Percentiles rank a stretch among this genome's conserved stretches.
Conservation (phyloP, 2,888 invertebrate species). For the Lasioglossum marginatum region DNA sequence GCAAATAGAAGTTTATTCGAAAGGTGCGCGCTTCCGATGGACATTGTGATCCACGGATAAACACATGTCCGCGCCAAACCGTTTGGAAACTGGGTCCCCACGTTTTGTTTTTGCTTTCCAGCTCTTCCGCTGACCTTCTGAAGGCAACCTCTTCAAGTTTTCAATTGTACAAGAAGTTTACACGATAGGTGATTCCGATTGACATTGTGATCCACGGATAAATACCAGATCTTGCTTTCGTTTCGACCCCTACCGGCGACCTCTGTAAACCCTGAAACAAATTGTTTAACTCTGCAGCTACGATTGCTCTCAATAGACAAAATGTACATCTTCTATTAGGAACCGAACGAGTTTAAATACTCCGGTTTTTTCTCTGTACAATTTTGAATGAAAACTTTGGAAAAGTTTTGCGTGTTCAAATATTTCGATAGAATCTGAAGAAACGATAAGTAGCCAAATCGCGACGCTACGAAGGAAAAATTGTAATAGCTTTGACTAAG, state of each 20-base stretch:
- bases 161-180: background rate
- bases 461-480: background rate
- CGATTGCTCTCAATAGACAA: too few species aligned
- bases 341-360: too few species aligned
- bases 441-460: background rate
- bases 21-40: constrained; percentile 63
- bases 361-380: too few species aligned
- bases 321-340: too few species aligned
- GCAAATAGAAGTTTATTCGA: constrained; percentile 80
- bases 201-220: background rate
- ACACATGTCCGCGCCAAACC: constrained; percentile 11
- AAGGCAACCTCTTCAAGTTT: background rate
- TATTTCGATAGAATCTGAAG: too few species aligned
- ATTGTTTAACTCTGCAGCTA: background rate
- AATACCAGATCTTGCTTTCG: background rate
- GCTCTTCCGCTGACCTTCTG: background rate
- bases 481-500: background rate
- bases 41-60: constrained; percentile 46
- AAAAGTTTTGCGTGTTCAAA: too few species aligned
- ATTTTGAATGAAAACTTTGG: too few species aligned
- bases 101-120: background rate
- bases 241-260: too few species aligned
- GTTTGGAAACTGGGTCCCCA: background rate
- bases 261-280: too few species aligned
- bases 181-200: background rate